phyloP scores from a whole-genome alignment of 2,888 invertebrate species.

The Proisotoma minuta region DNA sequence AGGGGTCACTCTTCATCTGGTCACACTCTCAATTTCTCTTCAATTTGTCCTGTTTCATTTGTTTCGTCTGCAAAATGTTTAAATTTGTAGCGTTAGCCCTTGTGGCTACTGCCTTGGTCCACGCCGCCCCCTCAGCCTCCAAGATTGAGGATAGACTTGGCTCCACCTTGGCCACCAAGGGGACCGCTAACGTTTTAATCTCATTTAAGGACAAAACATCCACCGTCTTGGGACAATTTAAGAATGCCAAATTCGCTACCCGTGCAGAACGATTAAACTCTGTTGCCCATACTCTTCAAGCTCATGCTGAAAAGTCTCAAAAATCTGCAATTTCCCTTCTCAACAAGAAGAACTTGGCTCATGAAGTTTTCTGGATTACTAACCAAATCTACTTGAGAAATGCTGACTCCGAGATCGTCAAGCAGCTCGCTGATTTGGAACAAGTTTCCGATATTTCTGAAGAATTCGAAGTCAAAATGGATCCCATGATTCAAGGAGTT shows the following conservation, averaged over 20 bases:
- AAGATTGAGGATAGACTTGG: not conserved
- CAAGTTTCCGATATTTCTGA: constrained; percentile 16
- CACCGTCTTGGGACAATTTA: not conserved
- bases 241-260: not conserved
- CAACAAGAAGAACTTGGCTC: not conserved
- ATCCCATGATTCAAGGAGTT: not conserved
- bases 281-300: not conserved
- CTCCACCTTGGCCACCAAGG: not conserved
- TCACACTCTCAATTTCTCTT: too few relatives aligned
- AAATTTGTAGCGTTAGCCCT: not conserved
- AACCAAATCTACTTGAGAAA: constrained; percentile 22
- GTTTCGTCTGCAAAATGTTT: too few relatives aligned
- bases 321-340: not conserved
- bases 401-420: constrained; percentile 12
- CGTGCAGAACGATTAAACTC: not conserved
- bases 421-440: not conserved
- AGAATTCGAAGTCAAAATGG: constrained; percentile 13
- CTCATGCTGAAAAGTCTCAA: not conserved
- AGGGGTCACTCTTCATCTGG: too few relatives aligned
- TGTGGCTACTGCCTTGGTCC: not conserved
- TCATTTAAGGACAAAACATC: not conserved
- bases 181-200: not conserved
- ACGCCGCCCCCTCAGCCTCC: not conserved
- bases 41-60: too few relatives aligned
- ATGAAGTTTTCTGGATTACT: constrained; percentile 22